Conservation (phyloP, 2,113 vertebrate genomes). For the Centrocercus urophasianus region DNA sequence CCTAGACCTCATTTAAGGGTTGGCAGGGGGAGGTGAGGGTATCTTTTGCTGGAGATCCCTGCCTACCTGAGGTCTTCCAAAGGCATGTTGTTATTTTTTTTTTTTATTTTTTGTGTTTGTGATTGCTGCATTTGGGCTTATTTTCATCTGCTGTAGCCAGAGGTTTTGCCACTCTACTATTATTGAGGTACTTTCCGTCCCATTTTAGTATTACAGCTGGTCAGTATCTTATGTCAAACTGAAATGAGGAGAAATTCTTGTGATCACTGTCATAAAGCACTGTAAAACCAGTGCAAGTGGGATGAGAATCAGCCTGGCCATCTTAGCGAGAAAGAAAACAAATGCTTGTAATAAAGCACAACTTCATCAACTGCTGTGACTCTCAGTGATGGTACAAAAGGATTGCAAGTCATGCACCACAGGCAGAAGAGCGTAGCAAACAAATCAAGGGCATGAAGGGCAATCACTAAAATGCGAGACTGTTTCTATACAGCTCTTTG, state of each 20-base stretch:
- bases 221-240: background rate
- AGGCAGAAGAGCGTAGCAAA: background rate
- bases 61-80: too few relatives aligned
- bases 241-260: conserved; percentile 11
- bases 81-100: too few relatives aligned
- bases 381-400: background rate
- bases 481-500: background rate
- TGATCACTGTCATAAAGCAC: background rate
- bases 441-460: background rate
- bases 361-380: background rate
- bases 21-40: too few relatives aligned
- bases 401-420: background rate
- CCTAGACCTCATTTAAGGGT: too few relatives aligned
- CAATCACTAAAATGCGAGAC: background rate
- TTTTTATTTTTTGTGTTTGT: too few relatives aligned
- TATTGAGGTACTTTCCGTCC: too few relatives aligned
- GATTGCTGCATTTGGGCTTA: too few relatives aligned
- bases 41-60: too few relatives aligned
- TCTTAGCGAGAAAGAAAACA: conserved; percentile 29
- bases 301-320: background rate
- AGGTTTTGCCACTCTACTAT: too few relatives aligned
- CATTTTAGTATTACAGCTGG: background rate
- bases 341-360: conserved; percentile 39
- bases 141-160: too few relatives aligned
- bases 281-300: background rate